Percentiles rank a stretch among this genome's conserved stretches.
phyloP scores from a whole-genome alignment of 2,888 invertebrate species.

The Amphipoea oculea region DNA sequence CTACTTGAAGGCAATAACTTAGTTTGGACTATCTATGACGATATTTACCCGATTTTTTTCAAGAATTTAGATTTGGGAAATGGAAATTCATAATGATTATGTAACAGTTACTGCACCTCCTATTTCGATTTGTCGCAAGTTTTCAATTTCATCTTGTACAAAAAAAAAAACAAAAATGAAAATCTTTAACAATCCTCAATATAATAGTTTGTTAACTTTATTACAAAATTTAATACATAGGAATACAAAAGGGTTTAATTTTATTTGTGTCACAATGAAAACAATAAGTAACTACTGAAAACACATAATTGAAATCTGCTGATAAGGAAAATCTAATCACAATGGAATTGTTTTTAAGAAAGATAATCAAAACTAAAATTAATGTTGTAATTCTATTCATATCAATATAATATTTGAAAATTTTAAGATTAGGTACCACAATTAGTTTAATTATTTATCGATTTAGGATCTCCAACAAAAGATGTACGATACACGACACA shows the following conservation, averaged over 20 bases:
- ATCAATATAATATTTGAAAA: neutral
- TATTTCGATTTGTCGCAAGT: no score
- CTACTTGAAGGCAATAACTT: no score
- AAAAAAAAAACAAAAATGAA: no score
- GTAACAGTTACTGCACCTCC: no score
- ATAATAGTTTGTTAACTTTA: neutral
- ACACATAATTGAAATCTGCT: constrained; percentile 22
- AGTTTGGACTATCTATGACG: no score
- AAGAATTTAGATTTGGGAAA: no score
- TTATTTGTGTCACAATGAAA: constrained; percentile 11
- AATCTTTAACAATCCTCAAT: neutral
- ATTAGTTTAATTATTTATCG: no score
- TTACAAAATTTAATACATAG: neutral
- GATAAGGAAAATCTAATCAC: constrained; percentile 31
- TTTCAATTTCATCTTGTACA: no score
- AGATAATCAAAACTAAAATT: constrained; percentile 11
- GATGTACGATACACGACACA: no score
- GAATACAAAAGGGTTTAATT: neutral
- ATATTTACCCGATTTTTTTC: no score
- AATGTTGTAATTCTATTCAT: neutral
- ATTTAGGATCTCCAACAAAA: no score
- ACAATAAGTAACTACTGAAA: constrained; percentile 14
- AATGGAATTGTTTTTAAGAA: constrained; percentile 10
- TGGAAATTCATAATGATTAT: no score
- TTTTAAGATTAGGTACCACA: neutral